Base-by-base conservation (phyloP, 1,140 invertebrate species). In the Drosophila melanogaster region DNA sequence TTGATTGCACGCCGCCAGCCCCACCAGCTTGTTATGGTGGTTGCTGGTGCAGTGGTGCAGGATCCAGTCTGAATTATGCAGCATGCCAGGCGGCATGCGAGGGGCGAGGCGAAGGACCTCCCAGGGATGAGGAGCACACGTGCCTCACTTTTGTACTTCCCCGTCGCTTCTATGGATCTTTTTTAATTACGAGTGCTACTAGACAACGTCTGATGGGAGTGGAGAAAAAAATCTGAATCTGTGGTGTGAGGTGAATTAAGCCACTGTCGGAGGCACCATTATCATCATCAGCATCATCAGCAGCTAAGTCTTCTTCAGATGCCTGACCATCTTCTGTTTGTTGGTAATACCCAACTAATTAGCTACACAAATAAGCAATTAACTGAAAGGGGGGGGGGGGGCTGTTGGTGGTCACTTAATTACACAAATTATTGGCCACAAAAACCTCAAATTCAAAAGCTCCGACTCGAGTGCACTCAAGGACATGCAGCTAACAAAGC, bases 171-270 rank as follows among this genome's bases (percentile, higher is more conserved):
- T 69, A 57, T 60, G 59, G 62, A 56, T 79, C 62, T 59, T 76
- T 87, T 87, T 86, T 87, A 81, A 81, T 83, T 86, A 77, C 83
- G 61, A 83, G 59, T 69, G 67, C 69, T 69, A 64, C 69, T 65
- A 60, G 66, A 62, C 59, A 51, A 38, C 44, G 38, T 50, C 44
- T 11, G 33, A 43, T 41, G 46, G 14, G 33, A 49, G 38, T 58
- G 33, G 26, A 8, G 1, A 14, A n/a, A 26, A 14, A 50, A 58
- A 43, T 8, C 14, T 10, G 40, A 7, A 17, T 12, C 17, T 35
- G 26, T 43, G 41, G 35, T 11, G 22, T 15, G 12, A 46, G 62
- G 35, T 57, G 37, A 41, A 65, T 15, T 57, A 51, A 70, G 65
- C 40, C 24, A 55, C 35, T 33, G 43, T 49, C 30, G 19, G 14